Evolutionary conservation across 1,140 invertebrate species (phyloP), one percentile per base, ranked within the genome.

Genomic region (Brachionus koreanus): DNA sequence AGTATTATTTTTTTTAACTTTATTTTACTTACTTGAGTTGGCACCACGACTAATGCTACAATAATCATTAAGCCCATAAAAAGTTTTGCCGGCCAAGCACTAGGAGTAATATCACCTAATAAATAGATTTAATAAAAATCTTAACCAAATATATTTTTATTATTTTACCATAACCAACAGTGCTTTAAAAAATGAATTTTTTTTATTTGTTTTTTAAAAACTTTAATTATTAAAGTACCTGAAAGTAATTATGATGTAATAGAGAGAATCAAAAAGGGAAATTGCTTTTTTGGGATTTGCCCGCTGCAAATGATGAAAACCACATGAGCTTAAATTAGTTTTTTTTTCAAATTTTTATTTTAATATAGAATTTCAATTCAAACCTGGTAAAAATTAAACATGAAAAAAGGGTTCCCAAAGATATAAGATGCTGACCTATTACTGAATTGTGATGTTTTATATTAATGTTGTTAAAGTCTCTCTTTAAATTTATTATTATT

Each of bases 281-380:
- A 82, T 29, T 25, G 63, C n/a, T 16, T 82, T 82, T 39, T 82
- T 82, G 5, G 61, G 35, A 46, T 37, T 82, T 3, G 79, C 79
- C n/a, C 79, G 79, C 43, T 82, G 79, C 29, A 82, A 46, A 52
- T 82, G 79, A 10, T 82, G 79, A 69, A 82, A 82, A 19, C 79
- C 79, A 52, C 79, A 82, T 5, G 65, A 33, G 39, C 79, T 82
- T 37, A 25, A 69, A 16, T 29, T 10, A 39, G 13, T 13, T 4
- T 29, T 63, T 29, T 10, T 19, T 29, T 6, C 16, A 42, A 65
- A 65, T 42, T 39, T 9, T 37, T 37, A 23, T 5, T n/a, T n/a
- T n/a, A n/a, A n/a, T 23, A 29, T 6, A 0, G 12, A 65, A 39
- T 5, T 23, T 9, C 37, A 29, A 61, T 46, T 43, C 25, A 25